Evolutionary conservation across 2,888 invertebrate genomes (phyloP).

Genomic region (Caenorhabditis virilis): DNA sequence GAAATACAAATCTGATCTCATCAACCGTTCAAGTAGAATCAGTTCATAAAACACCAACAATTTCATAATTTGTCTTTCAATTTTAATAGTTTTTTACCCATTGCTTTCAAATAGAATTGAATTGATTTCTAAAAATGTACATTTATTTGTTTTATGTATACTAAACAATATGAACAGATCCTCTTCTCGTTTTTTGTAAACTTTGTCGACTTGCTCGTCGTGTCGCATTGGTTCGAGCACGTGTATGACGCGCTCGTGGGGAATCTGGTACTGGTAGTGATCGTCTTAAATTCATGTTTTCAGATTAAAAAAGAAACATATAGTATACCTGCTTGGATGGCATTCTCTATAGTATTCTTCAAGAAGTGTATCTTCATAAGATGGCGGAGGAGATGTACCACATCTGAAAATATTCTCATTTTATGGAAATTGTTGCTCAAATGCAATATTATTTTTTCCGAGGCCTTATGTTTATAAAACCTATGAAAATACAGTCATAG

Average conservation of each 20-base stretch:
- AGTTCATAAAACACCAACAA: conserved; percentile 48
- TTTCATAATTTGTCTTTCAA: conserved; percentile 15
- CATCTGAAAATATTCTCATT: conserved; percentile 26
- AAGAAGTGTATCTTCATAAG: conserved; percentile 66
- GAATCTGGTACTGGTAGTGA: conserved; percentile 33
- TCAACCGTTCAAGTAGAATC: conserved; percentile 58
- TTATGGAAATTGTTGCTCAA: too few relatives aligned
- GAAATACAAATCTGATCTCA: conserved; percentile 54
- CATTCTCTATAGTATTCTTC: conserved; percentile 66
- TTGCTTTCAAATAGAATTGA: neutral
- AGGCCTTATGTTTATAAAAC: too few relatives aligned
- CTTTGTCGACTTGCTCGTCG: conserved; percentile 20
- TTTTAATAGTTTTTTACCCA: neutral
- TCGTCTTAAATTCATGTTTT: conserved; percentile 11
- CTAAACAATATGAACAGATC: conserved; percentile 26
- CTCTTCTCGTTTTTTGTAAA: conserved; percentile 4
- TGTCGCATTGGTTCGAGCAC: conserved; percentile 7
- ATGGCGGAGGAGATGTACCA: conserved; percentile 67
- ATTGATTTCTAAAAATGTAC: neutral
- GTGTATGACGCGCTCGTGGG: conserved; percentile 16
- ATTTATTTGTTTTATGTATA: neutral
- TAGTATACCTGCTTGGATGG: conserved; percentile 44
- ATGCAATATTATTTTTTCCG: too few relatives aligned
- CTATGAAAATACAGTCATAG: too few relatives aligned
- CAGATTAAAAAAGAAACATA: neutral